Percentiles rank a stretch among this genome's conserved stretches.
phyloP scores from a whole-genome alignment of 2,113 vertebrate genomes.

The Oreochromis spilurus region DNA sequence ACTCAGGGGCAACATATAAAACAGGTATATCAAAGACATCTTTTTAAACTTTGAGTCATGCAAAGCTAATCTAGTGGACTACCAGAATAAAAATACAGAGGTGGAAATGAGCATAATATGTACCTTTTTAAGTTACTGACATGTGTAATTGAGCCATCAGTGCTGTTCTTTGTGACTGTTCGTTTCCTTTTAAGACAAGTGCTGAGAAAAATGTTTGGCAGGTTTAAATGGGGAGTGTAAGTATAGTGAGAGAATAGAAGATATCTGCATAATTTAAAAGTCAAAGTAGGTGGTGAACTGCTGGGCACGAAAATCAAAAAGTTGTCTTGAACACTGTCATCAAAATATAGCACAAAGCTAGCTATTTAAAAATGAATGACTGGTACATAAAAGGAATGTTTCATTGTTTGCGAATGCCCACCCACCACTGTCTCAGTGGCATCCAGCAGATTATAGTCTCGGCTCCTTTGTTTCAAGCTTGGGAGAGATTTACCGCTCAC shows the following conservation, averaged over 20 bases:
- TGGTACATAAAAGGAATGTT: not conserved
- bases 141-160: not conserved
- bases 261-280: not conserved
- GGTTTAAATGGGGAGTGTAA: not conserved
- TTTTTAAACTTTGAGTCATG: not conserved
- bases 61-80: not conserved
- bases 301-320: not conserved
- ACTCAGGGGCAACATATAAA: not conserved
- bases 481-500: slow-evolving; percentile 25
- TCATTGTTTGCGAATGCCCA: not conserved
- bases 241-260: not conserved
- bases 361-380: not conserved
- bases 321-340: not conserved
- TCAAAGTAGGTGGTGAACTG: not conserved
- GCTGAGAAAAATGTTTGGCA: not conserved
- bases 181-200: not conserved
- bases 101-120: not conserved
- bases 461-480: slow-evolving; percentile 23
- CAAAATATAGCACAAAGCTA: not conserved
- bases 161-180: not conserved
- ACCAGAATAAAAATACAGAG: not conserved
- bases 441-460: slow-evolving; percentile 33
- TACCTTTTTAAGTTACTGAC: not conserved
- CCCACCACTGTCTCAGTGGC: slow-evolving; percentile 11
- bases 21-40: accelerated